A percentile compares a stretch with the other conserved stretches of the same genome.
These are phyloP conservation scores for Drosophila prosaltans DNA, from an alignment of 1,140 invertebrate genomes.

Conservation along the genomic window DNA sequence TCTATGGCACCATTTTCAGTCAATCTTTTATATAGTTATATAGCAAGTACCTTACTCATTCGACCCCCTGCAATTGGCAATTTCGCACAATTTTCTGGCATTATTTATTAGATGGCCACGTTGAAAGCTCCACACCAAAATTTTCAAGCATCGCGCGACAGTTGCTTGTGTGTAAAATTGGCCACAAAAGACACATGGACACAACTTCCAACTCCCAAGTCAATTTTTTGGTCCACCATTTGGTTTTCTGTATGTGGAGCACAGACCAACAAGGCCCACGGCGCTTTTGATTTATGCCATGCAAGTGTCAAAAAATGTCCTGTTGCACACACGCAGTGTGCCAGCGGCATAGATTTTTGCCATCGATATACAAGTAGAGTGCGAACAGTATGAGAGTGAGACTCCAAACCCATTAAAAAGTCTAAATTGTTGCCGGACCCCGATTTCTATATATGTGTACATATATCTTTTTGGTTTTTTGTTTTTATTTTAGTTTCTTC, in stretches of 20 bases:
- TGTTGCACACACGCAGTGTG: constrained; percentile 67
- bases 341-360: constrained; percentile 60
- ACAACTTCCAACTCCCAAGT: constrained; percentile 11
- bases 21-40: not conserved
- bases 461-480: constrained; percentile 25
- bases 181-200: constrained; percentile 49
- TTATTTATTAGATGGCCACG: constrained; percentile 79
- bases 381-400: not conserved
- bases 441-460: not conserved
- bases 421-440: constrained; percentile 34
- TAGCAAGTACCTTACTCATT: constrained; percentile 53
- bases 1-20: constrained; percentile 5
- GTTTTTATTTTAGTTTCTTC: constrained; percentile 58
- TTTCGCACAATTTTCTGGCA: constrained; percentile 68
- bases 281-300: constrained; percentile 78
- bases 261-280: constrained; percentile 41
- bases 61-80: constrained; percentile 51
- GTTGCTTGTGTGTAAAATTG: constrained; percentile 60
- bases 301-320: constrained; percentile 81
- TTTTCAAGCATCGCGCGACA: constrained; percentile 29
- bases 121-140: constrained; percentile 54
- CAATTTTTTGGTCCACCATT: too few species aligned
- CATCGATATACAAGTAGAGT: constrained; percentile 48
- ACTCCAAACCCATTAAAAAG: constrained; percentile 45
- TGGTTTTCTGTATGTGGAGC: constrained; percentile 15